Percentiles rank a stretch among this genome's conserved stretches.
These are phyloP conservation scores for Heliangelus exortis DNA, from an alignment of 2,797 vertebrate genomes.

Conservation along the genomic window DNA sequence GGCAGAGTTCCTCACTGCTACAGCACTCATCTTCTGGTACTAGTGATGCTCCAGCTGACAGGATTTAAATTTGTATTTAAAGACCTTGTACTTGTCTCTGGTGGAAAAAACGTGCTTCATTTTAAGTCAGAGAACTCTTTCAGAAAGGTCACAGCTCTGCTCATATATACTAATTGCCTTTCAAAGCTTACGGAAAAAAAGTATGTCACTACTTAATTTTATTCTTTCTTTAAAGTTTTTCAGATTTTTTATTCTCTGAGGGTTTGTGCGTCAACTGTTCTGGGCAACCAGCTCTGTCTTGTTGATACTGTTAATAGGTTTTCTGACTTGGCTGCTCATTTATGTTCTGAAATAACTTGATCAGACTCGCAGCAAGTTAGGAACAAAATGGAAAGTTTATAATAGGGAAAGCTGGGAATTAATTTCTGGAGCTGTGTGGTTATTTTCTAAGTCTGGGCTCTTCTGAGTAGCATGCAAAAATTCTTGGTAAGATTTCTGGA, in stretches of 20 bases:
- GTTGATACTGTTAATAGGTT: constrained; percentile 49
- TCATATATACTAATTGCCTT: constrained; percentile 31
- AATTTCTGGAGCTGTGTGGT: constrained; percentile 45
- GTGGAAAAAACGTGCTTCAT: constrained; percentile 22
- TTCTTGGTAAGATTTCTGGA: constrained; percentile 24
- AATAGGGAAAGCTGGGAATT: constrained; percentile 47
- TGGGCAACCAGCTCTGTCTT: constrained; percentile 38
- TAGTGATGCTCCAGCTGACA: constrained; percentile 15
- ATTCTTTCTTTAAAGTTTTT: constrained; percentile 4
- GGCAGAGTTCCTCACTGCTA: neutral
- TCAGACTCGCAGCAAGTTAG: constrained; percentile 41
- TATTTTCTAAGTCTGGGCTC: constrained; percentile 24
- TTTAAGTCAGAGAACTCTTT: constrained; percentile 54
- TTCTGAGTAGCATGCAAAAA: constrained; percentile 9
- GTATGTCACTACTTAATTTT: neutral
- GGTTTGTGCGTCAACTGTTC: constrained; percentile 50
- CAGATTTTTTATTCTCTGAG: neutral
- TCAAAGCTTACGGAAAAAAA: constrained; percentile 46
- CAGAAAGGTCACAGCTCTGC: constrained; percentile 52
- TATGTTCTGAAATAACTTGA: constrained; percentile 51
- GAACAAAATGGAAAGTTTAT: constrained; percentile 59
- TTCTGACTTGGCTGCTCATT: constrained; percentile 61
- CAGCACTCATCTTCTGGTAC: neutral
- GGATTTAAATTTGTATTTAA: constrained; percentile 12
- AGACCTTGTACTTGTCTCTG: constrained; percentile 16